Base-by-base conservation (phyloP, 2,113 vertebrate genomes). In the Trachemys scripta region DNA sequence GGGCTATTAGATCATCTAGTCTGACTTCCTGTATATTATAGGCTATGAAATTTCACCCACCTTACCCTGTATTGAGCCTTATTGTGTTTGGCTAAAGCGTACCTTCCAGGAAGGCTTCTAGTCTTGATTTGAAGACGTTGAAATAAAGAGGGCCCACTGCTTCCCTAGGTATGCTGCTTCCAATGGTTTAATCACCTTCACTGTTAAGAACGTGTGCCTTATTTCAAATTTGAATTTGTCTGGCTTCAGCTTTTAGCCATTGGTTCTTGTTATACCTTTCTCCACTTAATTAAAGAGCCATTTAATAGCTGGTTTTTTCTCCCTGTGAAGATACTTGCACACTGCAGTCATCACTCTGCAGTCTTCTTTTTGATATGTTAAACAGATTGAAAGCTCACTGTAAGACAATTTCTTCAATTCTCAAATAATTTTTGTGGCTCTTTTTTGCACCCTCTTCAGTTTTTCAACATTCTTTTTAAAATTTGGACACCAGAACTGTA, bases 391-490 rank as follows among this genome's bases (percentile, higher is more conserved):
- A 54, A 54, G 20, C 53, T 54, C 35, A 42, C 5, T 79, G 0
- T 72, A 83, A 65, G n/a, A 56, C 38, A 12, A 1, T 81, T 82
- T 50, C 1, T 91, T 11, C 10, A 80, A 56, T 88, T 14, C 9
- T 82, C 1, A 8, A 49, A 72, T 54, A 16, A 42, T 84, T 88
- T 25, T 29, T 80, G 4, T 3, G 31, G 87, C 0, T 0, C 12
- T 84, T 5, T 17, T 3, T 95, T 16, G 1, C 2, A 38, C 2
- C 2, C 4, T 53, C 2, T 88, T 17, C 47, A 10, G 4, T 65
- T 89, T 90, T 90, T 82, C 3, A 42, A n/a, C n/a, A 80, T 20
- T 1, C 57, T 4, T 49, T 85, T 5, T 54, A 72, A 86, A 6
- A 5, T 82, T 59, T 90, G 10, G 57, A 22, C 1, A 17, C 5